These are phyloP conservation scores for Cerceris ruficornis DNA, from an alignment of 2,888 invertebrate genomes.

Conservation along the genomic window DNA sequence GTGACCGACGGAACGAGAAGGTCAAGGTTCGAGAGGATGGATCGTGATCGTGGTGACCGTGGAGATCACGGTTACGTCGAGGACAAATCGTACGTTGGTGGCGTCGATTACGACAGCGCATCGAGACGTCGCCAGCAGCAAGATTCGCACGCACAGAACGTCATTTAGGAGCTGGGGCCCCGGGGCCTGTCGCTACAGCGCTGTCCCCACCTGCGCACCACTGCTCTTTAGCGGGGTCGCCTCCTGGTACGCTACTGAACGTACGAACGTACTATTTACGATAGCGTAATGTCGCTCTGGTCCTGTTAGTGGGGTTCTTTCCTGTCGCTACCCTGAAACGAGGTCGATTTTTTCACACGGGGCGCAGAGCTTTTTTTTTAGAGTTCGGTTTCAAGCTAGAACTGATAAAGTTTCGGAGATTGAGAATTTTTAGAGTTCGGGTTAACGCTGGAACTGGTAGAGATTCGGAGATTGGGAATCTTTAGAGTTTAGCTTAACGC, in stretches of 20 bases:
- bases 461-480: too few relatives aligned
- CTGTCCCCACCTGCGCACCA: slow-evolving; percentile 81
- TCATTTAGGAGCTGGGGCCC: slow-evolving; percentile 86
- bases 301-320: slow-evolving; percentile 66
- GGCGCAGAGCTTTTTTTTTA: too few relatives aligned
- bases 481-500: too few relatives aligned
- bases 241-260: slow-evolving; percentile 63
- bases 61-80: slow-evolving; percentile 81
- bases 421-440: too few relatives aligned
- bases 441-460: too few relatives aligned
- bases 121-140: slow-evolving; percentile 83
- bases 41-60: slow-evolving; percentile 81
- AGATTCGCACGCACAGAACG: slow-evolving; percentile 86
- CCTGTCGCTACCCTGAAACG: slow-evolving; percentile 54
- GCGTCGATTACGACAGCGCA: slow-evolving; percentile 84
- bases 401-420: too few relatives aligned
- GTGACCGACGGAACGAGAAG: slow-evolving; percentile 76
- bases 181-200: slow-evolving; percentile 81
- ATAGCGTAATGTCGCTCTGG: slow-evolving; percentile 59
- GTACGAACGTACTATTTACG: slow-evolving; percentile 75
- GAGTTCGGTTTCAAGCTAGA: too few relatives aligned
- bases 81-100: slow-evolving; percentile 81
- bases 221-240: slow-evolving; percentile 76
- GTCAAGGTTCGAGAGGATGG: slow-evolving; percentile 77
- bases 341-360: slow-evolving; percentile 1